These are phyloP conservation scores for Trichonephila inaurata DNA, from an alignment of 1,140 invertebrate genomes.

Conservation along the genomic window DNA sequence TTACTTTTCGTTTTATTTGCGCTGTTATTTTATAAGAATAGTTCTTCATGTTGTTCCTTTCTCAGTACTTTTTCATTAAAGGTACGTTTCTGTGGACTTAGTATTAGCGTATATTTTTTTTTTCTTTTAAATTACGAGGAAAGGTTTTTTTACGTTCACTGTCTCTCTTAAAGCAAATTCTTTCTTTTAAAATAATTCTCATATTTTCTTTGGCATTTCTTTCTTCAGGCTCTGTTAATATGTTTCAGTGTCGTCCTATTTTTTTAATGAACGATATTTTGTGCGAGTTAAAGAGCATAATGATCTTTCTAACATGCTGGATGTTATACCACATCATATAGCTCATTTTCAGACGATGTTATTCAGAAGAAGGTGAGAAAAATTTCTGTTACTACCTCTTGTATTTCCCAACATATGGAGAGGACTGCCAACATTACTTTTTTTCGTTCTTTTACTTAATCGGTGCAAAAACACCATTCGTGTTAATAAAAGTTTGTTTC, in stretches of 20 bases:
- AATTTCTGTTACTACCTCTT: background rate
- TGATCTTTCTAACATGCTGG: background rate
- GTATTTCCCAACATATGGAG: background rate
- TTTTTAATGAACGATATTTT: background rate
- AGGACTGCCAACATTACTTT: background rate
- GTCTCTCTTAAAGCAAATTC: background rate
- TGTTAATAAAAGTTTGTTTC: background rate
- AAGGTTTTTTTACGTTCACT: background rate
- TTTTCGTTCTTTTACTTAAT: background rate
- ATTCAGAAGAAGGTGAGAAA: background rate
- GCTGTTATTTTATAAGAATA: background rate
- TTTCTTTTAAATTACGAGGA: background rate
- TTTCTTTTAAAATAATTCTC: background rate
- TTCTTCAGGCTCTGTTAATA: background rate
- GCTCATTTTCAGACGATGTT: background rate
- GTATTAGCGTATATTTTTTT: background rate
- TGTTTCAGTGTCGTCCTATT: background rate
- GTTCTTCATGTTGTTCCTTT: background rate
- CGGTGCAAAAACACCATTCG: background rate
- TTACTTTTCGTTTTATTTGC: background rate
- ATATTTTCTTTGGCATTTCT: background rate
- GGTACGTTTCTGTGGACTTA: constrained; percentile 1
- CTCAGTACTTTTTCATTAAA: constrained; percentile 19
- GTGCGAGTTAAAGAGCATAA: background rate
- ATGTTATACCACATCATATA: background rate